A percentile compares a stretch with the other conserved stretches of the same genome.
Evolutionary conservation across 2,888 invertebrate species (phyloP).

Genomic region (Polydrusus cervinus): DNA sequence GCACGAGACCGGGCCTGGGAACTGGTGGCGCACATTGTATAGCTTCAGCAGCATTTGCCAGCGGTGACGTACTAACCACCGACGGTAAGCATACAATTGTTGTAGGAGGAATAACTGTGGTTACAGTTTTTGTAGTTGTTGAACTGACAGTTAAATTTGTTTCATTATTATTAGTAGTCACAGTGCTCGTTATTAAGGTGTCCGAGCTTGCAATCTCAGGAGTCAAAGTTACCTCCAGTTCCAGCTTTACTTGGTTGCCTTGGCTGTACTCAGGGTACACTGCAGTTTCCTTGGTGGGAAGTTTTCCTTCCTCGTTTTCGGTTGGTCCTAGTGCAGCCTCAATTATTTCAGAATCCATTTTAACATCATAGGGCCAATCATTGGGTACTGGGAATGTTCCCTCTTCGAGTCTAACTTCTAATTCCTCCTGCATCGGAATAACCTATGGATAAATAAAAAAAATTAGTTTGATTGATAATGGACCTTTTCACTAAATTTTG

Average conservation of each 20-base stretch:
- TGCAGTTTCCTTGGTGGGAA: conserved; percentile 36
- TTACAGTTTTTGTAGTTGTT: conserved; percentile 64
- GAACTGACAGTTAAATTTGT: conserved; percentile 30
- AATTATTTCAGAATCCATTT: conserved; percentile 72
- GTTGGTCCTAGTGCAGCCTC: conserved; percentile 71
- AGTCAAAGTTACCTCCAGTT: conserved; percentile 76
- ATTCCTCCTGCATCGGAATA: conserved; percentile 76
- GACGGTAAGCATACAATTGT: conserved; percentile 73
- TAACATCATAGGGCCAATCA: conserved; percentile 71
- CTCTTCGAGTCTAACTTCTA: conserved; percentile 74
- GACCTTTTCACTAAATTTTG: no score
- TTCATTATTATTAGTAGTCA: conserved; percentile 61
- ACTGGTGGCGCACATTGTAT: conserved; percentile 57
- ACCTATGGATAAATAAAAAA: conserved; percentile 61
- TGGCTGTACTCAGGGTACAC: conserved; percentile 45
- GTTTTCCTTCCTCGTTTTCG: conserved; percentile 51
- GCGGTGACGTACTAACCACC: conserved; percentile 66
- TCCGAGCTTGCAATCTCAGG: conserved; percentile 75
- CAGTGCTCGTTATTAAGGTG: conserved; percentile 74
- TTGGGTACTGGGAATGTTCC: conserved; percentile 72
- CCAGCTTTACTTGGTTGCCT: conserved; percentile 73
- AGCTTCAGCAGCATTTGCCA: conserved; percentile 63
- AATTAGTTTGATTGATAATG: no score
- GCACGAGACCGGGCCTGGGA: conserved; percentile 66
- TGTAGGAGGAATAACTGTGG: conserved; percentile 73